Base-by-base conservation (phyloP, 2,888 invertebrate species). In the Aporophyla nigra region DNA sequence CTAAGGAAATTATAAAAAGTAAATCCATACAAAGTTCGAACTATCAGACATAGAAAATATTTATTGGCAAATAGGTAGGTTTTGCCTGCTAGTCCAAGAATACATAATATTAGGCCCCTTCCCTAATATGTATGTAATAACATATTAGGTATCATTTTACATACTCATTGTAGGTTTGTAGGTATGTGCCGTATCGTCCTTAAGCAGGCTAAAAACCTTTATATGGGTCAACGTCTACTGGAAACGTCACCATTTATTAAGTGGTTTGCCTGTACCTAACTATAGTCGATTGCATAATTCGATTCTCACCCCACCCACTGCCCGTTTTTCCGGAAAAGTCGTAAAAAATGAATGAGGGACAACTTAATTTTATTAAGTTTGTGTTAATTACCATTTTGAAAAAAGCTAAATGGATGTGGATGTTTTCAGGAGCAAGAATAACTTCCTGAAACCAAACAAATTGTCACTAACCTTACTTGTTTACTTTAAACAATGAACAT, bases 171-270 rank as follows among this genome's bases (percentile, higher is more conserved):
- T 72, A 62, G 77, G 62, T 73, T 76, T 66, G 40, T 1, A 58
- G 27, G 9, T 65, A 49, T 65, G 33, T 16, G 16, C 19, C 43
- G 16, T 49, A 59, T 83, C 71, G 71, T 83, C 59, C 67, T 58
- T 73, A 54, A 49, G 19, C 66, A 70, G 72, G 63, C 43, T 63
- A 83, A 68, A 68, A 71, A 24, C 84, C 76, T 84, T 33, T 76
- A 69, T 65, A 80, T 84, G 27, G 80, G 77, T 74, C 80, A 83
- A 33, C 27, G n/a, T 53, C 51, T 54, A 69, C 43, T 51, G 54
- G 27, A 46, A 19, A 56, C 33, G 7, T 59, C 62, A 68, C 49
- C 40, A 58, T 59, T 61, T 62, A 58, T 54, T 12, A 66, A 27
- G 43, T 61, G 3, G 56, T 46, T 61, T 33, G 14, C n/a, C 12